phyloP scores from a whole-genome alignment of 1,140 invertebrate genomes.

The Drosophila persimilis region DNA sequence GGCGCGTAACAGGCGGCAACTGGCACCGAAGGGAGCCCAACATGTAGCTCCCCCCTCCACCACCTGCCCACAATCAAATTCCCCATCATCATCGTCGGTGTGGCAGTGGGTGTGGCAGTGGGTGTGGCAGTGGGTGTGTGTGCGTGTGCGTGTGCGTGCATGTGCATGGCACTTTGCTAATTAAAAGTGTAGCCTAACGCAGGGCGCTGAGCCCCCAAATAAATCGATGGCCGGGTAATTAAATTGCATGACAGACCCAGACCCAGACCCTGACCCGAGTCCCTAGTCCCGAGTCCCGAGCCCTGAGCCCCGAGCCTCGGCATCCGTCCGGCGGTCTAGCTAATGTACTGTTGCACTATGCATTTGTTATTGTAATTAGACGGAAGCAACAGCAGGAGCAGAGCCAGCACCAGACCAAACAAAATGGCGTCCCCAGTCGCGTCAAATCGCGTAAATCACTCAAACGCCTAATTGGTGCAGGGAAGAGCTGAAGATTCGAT shows the following conservation, averaged over 20 bases:
- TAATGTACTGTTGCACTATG: constrained; percentile 26
- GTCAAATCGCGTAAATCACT: constrained; percentile 58
- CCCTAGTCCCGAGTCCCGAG: too few relatives aligned
- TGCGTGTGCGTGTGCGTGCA: constrained; percentile 48
- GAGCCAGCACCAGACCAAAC: constrained; percentile 32
- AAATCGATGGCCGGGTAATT: constrained; percentile 79
- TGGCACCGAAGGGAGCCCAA: constrained; percentile 46
- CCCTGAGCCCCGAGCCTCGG: too few relatives aligned
- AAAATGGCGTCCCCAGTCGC: constrained; percentile 64
- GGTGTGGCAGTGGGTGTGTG: background rate
- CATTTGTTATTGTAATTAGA: constrained; percentile 78
- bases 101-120: too few relatives aligned
- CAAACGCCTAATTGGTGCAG: constrained; percentile 52
- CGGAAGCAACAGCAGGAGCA: constrained; percentile 17
- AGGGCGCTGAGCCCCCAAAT: constrained; percentile 57
- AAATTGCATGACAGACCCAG: constrained; percentile 70
- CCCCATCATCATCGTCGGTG: constrained; percentile 12
- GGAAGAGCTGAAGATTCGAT: constrained; percentile 6
- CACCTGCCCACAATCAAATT: background rate
- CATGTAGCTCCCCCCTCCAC: too few relatives aligned
- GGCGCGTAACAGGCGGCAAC: constrained; percentile 61
- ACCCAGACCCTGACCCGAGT: too few relatives aligned
- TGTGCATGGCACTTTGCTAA: constrained; percentile 81
- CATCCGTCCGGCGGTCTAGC: background rate
- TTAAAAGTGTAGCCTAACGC: constrained; percentile 74